A percentile compares a stretch with the other conserved stretches of the same genome.
phyloP scores from a whole-genome alignment of 2,113 vertebrate species.

The Todiramphus saurophagus region DNA sequence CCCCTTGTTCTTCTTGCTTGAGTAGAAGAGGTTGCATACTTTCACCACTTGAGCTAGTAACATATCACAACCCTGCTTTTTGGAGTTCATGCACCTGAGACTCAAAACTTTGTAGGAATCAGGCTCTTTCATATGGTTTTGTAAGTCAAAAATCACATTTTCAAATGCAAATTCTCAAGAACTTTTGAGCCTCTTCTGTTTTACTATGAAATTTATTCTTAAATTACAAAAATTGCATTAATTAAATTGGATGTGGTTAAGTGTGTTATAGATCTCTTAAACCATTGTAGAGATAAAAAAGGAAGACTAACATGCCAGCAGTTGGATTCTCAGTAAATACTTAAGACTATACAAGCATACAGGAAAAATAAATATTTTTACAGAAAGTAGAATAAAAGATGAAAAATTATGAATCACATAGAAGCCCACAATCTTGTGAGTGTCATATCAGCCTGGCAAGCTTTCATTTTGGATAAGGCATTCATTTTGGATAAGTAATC shows the following conservation, averaged over 20 bases:
- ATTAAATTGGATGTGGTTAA: background rate
- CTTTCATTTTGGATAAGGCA: slow-evolving; percentile 49
- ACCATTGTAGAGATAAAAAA: background rate
- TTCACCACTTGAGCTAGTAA: background rate
- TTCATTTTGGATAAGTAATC: slow-evolving; percentile 46
- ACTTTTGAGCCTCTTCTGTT: background rate
- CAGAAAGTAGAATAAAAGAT: background rate
- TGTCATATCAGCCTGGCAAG: slow-evolving; percentile 14
- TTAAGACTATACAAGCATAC: background rate
- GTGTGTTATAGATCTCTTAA: background rate
- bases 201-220: background rate
- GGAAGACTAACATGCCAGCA: background rate
- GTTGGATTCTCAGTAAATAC: background rate
- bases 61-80: background rate
- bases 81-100: background rate
- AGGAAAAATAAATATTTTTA: slow-evolving; percentile 49
- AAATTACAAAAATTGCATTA: background rate
- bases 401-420: background rate
- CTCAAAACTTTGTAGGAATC: background rate
- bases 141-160: background rate
- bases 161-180: background rate
- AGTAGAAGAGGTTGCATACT: background rate
- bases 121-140: background rate
- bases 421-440: slow-evolving; percentile 1
- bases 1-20: background rate